Conservation (phyloP, 53 echinoderm and acorn worm genomes). For the Echinometra lucunter region DNA sequence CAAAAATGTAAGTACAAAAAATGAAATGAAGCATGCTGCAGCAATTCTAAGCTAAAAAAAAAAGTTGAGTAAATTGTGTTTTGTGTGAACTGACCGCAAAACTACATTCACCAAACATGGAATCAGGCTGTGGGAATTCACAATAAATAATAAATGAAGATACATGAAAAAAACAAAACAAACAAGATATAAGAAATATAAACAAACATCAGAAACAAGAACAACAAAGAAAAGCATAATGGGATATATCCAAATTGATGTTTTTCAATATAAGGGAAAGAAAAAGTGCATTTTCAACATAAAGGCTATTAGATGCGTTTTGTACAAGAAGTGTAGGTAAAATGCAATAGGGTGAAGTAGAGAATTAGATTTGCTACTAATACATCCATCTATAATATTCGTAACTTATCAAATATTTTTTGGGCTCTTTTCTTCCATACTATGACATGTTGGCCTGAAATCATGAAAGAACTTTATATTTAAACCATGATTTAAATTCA, state of each 20-base stretch:
- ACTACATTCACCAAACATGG: conserved; percentile 75
- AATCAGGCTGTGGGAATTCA: conserved; percentile 60
- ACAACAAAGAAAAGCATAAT: background rate
- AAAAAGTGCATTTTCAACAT: background rate
- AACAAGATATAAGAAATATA: background rate
- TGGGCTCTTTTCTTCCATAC: too few species aligned
- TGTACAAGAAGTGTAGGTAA: background rate
- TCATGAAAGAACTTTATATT: too few species aligned
- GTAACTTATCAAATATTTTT: background rate
- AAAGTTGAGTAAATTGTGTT: background rate
- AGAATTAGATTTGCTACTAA: background rate
- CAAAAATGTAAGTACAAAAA: background rate
- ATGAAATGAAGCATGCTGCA: conserved; percentile 8
- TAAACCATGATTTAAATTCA: too few species aligned
- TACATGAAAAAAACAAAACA: background rate
- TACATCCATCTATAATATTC: background rate
- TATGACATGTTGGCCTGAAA: too few species aligned
- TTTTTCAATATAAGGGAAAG: background rate
- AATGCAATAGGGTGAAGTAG: background rate
- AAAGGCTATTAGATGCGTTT: background rate
- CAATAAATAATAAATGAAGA: conserved; percentile 35
- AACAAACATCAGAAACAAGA: background rate
- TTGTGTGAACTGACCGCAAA: conserved; percentile 77
- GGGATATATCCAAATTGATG: background rate
- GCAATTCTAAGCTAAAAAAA: background rate